Evolutionary conservation across 1,140 invertebrate genomes (phyloP).

Genomic region (Drosophila nigrodunni): DNA sequence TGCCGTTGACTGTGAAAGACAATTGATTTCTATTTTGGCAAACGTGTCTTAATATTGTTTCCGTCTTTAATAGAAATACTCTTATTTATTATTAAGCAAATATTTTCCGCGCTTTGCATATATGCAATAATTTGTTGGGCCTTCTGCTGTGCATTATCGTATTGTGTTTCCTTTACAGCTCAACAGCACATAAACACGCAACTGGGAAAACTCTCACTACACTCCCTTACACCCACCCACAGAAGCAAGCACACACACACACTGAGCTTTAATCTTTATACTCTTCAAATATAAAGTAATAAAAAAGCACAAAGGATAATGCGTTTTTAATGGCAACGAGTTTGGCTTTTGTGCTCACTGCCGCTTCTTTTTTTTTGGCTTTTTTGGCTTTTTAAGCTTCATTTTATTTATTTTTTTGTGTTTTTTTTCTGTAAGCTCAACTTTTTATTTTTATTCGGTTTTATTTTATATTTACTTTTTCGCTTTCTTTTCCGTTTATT

Average conservation of each 20-base stretch:
- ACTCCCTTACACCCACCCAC: neutral
- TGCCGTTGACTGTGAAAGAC: slow-evolving; percentile 31
- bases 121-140: slow-evolving; percentile 46
- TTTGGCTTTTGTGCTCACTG: slow-evolving; percentile 69
- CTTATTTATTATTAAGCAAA: slow-evolving; percentile 32
- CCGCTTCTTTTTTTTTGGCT: neutral
- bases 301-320: slow-evolving; percentile 81
- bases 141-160: slow-evolving; percentile 62
- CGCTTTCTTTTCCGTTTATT: slow-evolving; percentile 45
- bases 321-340: slow-evolving; percentile 82
- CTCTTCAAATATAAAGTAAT: slow-evolving; percentile 79
- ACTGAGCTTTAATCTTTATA: slow-evolving; percentile 44
- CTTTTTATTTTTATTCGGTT: slow-evolving; percentile 35
- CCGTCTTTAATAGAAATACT: slow-evolving; percentile 16
- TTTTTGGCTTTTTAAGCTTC: slow-evolving; percentile 57
- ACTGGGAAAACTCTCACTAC: slow-evolving; percentile 12
- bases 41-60: slow-evolving; percentile 57
- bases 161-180: slow-evolving; percentile 67
- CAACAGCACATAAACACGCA: slow-evolving; percentile 78
- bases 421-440: slow-evolving; percentile 45
- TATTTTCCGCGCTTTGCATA: slow-evolving; percentile 29
- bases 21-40: slow-evolving; percentile 66
- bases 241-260: neutral
- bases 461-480: slow-evolving; percentile 16
- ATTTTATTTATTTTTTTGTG: slow-evolving; percentile 42